phyloP scores from a whole-genome alignment of 2,113 vertebrate genomes.

The Calidris pygmaea region DNA sequence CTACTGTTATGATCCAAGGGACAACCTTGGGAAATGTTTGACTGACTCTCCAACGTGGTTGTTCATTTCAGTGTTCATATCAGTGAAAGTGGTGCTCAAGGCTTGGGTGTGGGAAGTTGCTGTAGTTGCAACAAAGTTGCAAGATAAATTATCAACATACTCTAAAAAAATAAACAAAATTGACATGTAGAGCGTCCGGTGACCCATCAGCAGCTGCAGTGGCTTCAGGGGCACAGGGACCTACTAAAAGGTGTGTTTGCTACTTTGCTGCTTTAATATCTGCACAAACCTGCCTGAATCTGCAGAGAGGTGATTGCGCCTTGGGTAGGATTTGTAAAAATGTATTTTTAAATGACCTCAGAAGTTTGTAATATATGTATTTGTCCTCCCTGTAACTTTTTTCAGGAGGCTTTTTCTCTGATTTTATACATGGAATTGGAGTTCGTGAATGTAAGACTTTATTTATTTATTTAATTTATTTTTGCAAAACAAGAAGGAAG shows the following conservation, averaged over 20 bases:
- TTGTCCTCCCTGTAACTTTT: not conserved
- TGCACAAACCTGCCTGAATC: accelerated
- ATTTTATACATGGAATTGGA: accelerated
- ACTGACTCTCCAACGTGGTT: accelerated
- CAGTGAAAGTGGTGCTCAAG: accelerated
- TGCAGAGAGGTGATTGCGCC: accelerated
- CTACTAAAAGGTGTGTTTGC: accelerated
- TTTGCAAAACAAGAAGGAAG: not conserved
- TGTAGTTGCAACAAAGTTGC: accelerated
- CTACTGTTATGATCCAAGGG: accelerated
- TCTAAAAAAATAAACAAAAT: not conserved
- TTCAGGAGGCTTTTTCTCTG: not conserved
- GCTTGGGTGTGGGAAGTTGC: accelerated
- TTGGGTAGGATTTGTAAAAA: not conserved
- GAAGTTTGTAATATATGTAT: accelerated
- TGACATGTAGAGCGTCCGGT: accelerated
- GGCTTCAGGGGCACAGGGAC: not conserved
- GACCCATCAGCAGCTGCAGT: not conserved
- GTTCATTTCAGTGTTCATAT: accelerated
- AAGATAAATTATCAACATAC: accelerated
- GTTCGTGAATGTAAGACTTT: not conserved
- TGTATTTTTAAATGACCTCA: accelerated
- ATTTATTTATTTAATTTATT: no score
- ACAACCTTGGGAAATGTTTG: accelerated
- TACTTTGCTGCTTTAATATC: not conserved